Evolutionary conservation across 2,113 vertebrate species (phyloP).

Genomic region (Solea senegalensis): DNA sequence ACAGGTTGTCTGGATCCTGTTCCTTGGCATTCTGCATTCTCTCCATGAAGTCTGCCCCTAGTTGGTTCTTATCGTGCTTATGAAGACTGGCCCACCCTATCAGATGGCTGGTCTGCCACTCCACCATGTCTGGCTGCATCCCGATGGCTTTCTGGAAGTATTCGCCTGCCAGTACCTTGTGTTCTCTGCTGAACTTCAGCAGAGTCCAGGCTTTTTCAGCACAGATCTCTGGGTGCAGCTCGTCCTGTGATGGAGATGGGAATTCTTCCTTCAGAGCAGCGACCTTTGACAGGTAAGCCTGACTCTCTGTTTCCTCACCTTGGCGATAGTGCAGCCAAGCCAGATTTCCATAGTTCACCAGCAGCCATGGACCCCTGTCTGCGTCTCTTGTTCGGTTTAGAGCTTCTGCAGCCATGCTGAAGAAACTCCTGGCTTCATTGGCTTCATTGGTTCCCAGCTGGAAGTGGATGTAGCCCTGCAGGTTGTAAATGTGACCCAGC

Average conservation of each 20-base stretch:
- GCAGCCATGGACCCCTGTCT: slow-evolving; percentile 58
- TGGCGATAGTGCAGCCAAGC: slow-evolving; percentile 65
- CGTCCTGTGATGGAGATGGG: slow-evolving; percentile 26
- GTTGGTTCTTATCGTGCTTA: not conserved
- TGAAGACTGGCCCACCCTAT: not conserved
- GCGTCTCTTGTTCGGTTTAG: slow-evolving; percentile 26
- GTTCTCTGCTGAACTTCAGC: slow-evolving; percentile 38
- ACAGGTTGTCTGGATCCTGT: no score
- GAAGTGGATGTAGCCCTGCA: slow-evolving; percentile 46
- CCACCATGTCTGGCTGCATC: slow-evolving; percentile 54
- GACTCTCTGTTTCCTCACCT: slow-evolving; percentile 29
- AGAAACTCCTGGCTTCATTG: slow-evolving; percentile 18
- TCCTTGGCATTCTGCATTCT: not conserved
- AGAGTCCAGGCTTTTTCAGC: slow-evolving; percentile 70
- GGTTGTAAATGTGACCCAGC: slow-evolving; percentile 64
- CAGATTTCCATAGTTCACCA: slow-evolving; percentile 61
- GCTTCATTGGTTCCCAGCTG: not conserved
- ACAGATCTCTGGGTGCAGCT: slow-evolving; percentile 52
- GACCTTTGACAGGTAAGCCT: slow-evolving; percentile 45
- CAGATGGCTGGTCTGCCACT: slow-evolving; percentile 50
- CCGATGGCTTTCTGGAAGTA: no score
- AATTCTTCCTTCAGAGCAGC: slow-evolving; percentile 26
- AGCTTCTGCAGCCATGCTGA: slow-evolving; percentile 41
- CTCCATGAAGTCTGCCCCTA: slow-evolving; percentile 7
- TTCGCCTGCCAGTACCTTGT: no score